Base-by-base conservation (phyloP, 2,888 invertebrate species). In the Malthinus seriepunctatus region DNA sequence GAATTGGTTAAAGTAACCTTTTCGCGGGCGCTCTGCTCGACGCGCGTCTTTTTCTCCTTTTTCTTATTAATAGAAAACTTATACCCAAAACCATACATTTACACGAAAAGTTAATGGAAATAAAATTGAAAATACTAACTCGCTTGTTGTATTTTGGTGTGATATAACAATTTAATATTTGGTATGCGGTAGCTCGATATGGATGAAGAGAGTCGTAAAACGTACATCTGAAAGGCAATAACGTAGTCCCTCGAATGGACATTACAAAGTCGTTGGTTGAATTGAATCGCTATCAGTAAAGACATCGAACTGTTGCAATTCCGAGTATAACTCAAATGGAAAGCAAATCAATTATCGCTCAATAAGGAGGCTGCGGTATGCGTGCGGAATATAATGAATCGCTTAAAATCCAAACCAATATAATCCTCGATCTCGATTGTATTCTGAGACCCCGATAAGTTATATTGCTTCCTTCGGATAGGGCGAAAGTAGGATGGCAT, bases 341-440 rank as follows among this genome's bases (percentile, higher is more conserved):
- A 63, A 58, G 48, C 59, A 53, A 65, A 65, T 63, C 65, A 67
- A 67, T 64, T 63, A 64, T 65, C 62, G 59, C 63, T 62, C 65
- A 60, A 62, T 65, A 64, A 66, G 63, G 64, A 49, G 48, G 56
- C 60, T 56, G 60, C 62, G 71, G 69, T 69, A 73, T 71, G 71
- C 71, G 71, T 68, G 66, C 69, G 67, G 69, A 71, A 72, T 73
- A 73, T 73, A 75, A 75, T 75, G 75, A 75, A 71, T 73, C 71
- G 72, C 71, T 73, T 72, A 73, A 74, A 75, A 74, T 74, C 73
- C 73, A 68, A 69, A 70, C 72, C 73, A 73, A 73, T 73, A 73
- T 71, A 71, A 70, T 70, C 67, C 65, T 55, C 62, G 53, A 58
- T 63, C 65, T 62, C 65, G 65, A 67, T 65, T 67, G 63, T 65